Evolutionary conservation across 2,797 vertebrate genomes (phyloP), one percentile per base, ranked within the genome.

Genomic region (Enteromius viviparus): DNA sequence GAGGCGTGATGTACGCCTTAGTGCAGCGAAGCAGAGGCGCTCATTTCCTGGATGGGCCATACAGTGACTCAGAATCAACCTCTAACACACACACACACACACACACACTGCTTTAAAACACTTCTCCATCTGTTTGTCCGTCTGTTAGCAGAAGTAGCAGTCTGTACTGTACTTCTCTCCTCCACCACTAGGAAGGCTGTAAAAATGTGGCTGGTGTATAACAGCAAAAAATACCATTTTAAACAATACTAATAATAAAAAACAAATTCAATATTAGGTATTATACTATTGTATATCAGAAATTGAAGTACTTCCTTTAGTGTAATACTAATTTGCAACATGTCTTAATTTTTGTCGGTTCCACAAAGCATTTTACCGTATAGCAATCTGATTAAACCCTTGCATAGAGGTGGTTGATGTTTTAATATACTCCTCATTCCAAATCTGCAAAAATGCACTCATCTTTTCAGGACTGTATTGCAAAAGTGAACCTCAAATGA

Each of bases 51-150:
- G 37, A 79, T 79, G 75, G 55, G 79, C 40, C 23, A 1, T 60
- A 72, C 34, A 75, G 60, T 81, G 69, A 85, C 75, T 74, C 49
- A 69, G 70, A 87, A 32, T 80, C 40, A 81, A 71, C 29, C 68
- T 40, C 45, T 47, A 60, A 60, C 72, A 78, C 55, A 81, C 85
- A 81, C 74, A 58, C 77, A 81, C 74, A 58, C 77, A 79, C 78
- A 80, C 78, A 81, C 65, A 78, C 75, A 78, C 26, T 3, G 37
- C 34, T 80, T 68, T 55, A 53, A 83, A 78, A 80, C 82, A 66
- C 82, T 84, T 84, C 82, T 84, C 84, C 82, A 82, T 82, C 70
- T 84, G 84, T 81, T 42, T 42, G 47, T 72, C 68, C 60, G 51
- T 79, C 69, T 81, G 68, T 51, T 81, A 62, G 40, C 34, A 81